phyloP scores from a whole-genome alignment of 2,797 vertebrate species.

The Pangasius larnaudii region DNA sequence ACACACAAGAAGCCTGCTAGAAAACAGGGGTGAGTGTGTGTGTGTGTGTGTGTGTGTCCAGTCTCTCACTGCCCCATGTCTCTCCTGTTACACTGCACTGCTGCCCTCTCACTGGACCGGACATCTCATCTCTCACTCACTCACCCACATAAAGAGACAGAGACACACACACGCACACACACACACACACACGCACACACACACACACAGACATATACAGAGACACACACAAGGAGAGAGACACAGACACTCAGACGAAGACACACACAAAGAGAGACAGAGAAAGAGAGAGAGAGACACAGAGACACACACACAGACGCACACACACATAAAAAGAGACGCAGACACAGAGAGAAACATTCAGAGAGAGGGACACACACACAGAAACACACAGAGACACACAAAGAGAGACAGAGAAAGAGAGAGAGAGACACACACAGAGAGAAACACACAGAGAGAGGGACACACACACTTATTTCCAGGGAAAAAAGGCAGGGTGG shows the following conservation, averaged over 20 bases:
- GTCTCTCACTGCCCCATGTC: background rate
- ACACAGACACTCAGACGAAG: background rate
- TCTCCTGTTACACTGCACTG: background rate
- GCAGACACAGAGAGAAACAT: background rate
- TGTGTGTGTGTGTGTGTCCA: background rate
- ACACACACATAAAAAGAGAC: background rate
- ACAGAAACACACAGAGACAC: background rate
- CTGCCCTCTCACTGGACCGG: background rate
- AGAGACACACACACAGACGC: background rate
- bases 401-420: background rate
- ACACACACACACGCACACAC: background rate
- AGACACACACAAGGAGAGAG: background rate
- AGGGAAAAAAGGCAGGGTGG: constrained; percentile 63
- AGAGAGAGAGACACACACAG: background rate
- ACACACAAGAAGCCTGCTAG: background rate
- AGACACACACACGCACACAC: background rate
- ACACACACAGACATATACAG: background rate
- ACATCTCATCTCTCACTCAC: background rate
- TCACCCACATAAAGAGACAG: background rate
- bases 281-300: background rate
- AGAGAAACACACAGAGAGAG: background rate
- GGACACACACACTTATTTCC: constrained; percentile 56
- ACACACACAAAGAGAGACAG: background rate
- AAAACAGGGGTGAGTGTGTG: background rate
- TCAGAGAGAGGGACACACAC: background rate